Evolutionary conservation across 2,888 invertebrate genomes (phyloP).

Genomic region (Seira musarum): DNA sequence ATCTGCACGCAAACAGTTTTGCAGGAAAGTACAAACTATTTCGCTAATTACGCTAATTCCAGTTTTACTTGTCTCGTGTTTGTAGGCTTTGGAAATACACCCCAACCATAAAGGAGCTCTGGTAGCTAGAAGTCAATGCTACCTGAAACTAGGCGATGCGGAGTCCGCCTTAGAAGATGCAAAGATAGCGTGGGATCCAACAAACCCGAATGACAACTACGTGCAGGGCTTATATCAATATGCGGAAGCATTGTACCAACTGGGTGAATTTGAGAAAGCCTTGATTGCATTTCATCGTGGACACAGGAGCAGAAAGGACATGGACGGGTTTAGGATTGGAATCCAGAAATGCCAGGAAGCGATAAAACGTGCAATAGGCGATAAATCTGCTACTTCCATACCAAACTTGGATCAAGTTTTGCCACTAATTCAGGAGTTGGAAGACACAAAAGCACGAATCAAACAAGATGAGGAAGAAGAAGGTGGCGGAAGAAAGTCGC

Average conservation of each 20-base stretch:
- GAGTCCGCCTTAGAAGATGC: conserved; percentile 67
- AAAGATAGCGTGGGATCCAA: conserved; percentile 64
- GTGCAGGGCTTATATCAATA: conserved; percentile 67
- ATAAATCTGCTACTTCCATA: conserved; percentile 64
- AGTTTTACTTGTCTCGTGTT: conserved; percentile 9
- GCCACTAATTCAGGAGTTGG: conserved; percentile 65
- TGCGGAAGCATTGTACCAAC: conserved; percentile 68
- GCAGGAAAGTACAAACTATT: not conserved
- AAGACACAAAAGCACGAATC: conserved; percentile 41
- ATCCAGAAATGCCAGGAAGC: conserved; percentile 69
- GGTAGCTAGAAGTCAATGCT: conserved; percentile 67
- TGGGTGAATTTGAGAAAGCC: conserved; percentile 69
- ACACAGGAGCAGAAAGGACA: conserved; percentile 63
- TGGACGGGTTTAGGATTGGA: conserved; percentile 67
- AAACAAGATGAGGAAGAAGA: conserved; percentile 27
- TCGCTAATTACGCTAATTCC: not conserved
- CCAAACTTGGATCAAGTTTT: conserved; percentile 66
- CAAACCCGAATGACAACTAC: conserved; percentile 63
- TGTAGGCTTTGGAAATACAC: conserved; percentile 68
- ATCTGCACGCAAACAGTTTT: conserved; percentile 1
- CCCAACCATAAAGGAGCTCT: conserved; percentile 67
- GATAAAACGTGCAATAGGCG: conserved; percentile 67
- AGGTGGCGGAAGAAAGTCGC: not conserved
- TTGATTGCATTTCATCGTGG: conserved; percentile 69
- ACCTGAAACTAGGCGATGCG: conserved; percentile 68